These are phyloP conservation scores for Folsomia candida DNA, from an alignment of 2,888 invertebrate genomes.

Conservation along the genomic window DNA sequence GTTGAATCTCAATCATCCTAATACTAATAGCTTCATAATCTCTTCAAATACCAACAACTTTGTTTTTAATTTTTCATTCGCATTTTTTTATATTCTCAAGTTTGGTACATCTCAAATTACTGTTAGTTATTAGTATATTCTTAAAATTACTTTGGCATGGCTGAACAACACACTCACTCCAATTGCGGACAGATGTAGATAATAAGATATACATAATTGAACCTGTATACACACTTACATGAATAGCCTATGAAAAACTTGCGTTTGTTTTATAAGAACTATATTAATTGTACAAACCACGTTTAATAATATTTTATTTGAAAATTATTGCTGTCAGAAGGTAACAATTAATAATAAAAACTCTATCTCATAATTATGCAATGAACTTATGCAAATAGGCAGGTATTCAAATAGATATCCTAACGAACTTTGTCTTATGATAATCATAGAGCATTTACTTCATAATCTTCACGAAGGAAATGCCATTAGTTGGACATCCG, in stretches of 20 bases:
- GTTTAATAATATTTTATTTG: not conserved
- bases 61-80: not conserved
- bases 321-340: conserved; percentile 20
- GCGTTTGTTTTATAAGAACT: no score
- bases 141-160: conserved; percentile 15
- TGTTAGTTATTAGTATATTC: not conserved
- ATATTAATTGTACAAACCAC: not conserved
- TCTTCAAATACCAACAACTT: no score
- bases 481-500: not conserved
- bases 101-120: not conserved
- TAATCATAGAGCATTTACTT: not conserved
- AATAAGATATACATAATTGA: no score
- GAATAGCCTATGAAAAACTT: no score
- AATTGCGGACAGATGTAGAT: no score
- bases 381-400: not conserved
- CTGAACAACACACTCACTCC: conserved; percentile 2
- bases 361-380: not conserved
- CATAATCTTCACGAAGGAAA: not conserved
- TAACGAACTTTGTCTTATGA: not conserved
- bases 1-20: no score
- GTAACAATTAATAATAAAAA: conserved; percentile 3
- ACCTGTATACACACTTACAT: no score
- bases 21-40: no score
- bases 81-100: not conserved
- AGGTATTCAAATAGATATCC: not conserved